Conservation (phyloP, 64 coral and sea anemone genomes). For the Trachythela sp. region DNA sequence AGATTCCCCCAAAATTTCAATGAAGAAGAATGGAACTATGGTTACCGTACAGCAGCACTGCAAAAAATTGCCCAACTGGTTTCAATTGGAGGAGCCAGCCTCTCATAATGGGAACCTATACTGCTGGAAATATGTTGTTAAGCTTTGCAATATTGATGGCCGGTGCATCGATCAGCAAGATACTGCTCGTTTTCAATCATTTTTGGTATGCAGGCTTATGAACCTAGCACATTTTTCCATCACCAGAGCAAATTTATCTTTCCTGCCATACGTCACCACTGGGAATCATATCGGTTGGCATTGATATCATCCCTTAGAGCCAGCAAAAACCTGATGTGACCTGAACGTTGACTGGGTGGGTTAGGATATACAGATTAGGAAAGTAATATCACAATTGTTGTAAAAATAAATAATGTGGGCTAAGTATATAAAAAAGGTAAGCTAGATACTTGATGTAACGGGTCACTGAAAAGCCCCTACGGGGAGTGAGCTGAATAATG, state of each 20-base stretch:
- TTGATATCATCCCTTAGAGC: neutral
- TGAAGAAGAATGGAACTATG: neutral
- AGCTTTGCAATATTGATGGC: slow-evolving; percentile 1
- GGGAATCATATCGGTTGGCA: neutral
- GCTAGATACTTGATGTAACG: no score
- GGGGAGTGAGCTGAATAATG: no score
- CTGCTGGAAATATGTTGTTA: neutral
- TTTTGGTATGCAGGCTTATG: neutral
- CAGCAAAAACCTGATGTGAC: neutral
- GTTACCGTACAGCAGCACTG: neutral
- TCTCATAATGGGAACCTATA: neutral
- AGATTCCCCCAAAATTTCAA: neutral
- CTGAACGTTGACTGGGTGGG: no score
- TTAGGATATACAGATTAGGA: no score
- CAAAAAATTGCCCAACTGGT: neutral
- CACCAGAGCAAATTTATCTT: neutral
- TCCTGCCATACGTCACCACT: neutral
- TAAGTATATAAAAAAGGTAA: no score
- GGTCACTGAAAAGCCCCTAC: no score
- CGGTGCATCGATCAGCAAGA: neutral
- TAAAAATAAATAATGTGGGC: no score
- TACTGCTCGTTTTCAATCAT: neutral
- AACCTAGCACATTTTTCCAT: neutral
- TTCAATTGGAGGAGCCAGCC: neutral
- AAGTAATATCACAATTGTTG: no score